These are phyloP conservation scores for Sorex maritimensis DNA, from an alignment of 2,797 vertebrate genomes.

Conservation along the genomic window DNA sequence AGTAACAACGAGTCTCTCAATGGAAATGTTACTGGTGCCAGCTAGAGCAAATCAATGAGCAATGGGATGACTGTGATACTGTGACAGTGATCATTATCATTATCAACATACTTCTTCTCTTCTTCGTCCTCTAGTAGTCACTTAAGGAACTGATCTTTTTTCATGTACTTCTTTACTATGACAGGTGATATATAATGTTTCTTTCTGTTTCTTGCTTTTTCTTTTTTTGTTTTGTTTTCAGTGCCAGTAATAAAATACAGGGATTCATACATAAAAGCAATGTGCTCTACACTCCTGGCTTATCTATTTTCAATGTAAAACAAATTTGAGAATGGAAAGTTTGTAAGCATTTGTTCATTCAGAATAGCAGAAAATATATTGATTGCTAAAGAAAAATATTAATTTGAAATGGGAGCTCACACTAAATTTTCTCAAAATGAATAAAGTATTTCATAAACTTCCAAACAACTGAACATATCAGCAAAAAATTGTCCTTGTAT, in stretches of 20 bases:
- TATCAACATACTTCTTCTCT: not conserved
- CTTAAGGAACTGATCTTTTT: not conserved
- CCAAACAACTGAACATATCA: not conserved
- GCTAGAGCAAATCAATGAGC: no score
- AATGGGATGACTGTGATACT: no score
- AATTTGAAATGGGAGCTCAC: slow-evolving; percentile 49
- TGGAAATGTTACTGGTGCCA: no score
- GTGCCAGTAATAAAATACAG: no score
- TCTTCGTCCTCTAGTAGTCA: no score
- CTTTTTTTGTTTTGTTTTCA: no score
- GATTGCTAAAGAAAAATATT: not conserved
- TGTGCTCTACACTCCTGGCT: no score
- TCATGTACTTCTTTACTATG: not conserved
- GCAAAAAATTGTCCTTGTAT: not conserved
- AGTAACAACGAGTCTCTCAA: no score
- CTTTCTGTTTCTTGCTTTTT: not conserved
- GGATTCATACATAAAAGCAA: no score
- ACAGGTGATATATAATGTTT: not conserved
- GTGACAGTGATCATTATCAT: not conserved
- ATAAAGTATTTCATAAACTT: not conserved
- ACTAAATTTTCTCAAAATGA: slow-evolving; percentile 35
- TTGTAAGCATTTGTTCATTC: not conserved
- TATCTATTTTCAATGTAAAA: not conserved
- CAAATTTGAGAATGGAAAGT: slow-evolving; percentile 18
- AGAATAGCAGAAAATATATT: slow-evolving; percentile 13